These are phyloP conservation scores for Clunio marinus DNA, from an alignment of 2,888 invertebrate species.

Conservation along the genomic window DNA sequence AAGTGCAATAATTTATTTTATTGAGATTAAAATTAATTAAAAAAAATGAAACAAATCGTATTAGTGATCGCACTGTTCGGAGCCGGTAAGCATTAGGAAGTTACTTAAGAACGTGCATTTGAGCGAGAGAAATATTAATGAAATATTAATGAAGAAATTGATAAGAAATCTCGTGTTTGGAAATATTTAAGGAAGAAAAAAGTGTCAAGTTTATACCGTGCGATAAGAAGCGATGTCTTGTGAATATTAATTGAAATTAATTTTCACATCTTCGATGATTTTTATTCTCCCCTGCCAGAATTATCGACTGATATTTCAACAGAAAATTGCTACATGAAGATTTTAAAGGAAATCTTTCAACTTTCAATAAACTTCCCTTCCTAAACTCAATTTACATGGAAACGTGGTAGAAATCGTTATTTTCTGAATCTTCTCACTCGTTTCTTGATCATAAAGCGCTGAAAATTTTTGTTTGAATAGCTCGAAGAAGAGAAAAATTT, in stretches of 20 bases:
- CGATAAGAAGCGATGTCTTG: not conserved
- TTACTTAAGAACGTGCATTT: not conserved
- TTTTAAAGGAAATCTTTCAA: not conserved
- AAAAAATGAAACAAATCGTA: constrained; percentile 51
- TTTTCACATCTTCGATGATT: not conserved
- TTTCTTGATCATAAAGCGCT: not conserved
- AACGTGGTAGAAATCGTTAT: not conserved
- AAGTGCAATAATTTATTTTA: not conserved
- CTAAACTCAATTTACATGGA: no score
- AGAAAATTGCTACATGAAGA: not conserved
- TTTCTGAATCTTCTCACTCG: not conserved
- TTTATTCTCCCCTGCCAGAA: not conserved
- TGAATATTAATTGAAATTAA: constrained; percentile 18
- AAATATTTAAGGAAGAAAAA: no score
- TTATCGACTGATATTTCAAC: not conserved
- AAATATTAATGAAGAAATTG: no score
- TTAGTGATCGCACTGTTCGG: constrained; percentile 60
- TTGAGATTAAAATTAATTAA: constrained; percentile 27
- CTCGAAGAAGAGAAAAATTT: constrained; percentile 18
- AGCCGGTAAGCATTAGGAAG: constrained; percentile 60
- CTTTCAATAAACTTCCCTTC: no score
- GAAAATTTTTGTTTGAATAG: not conserved
- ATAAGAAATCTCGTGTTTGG: no score
- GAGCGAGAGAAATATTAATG: no score
- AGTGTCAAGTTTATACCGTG: not conserved